phyloP scores from a whole-genome alignment of 2,113 vertebrate species.

The Polypterus bichir region DNA sequence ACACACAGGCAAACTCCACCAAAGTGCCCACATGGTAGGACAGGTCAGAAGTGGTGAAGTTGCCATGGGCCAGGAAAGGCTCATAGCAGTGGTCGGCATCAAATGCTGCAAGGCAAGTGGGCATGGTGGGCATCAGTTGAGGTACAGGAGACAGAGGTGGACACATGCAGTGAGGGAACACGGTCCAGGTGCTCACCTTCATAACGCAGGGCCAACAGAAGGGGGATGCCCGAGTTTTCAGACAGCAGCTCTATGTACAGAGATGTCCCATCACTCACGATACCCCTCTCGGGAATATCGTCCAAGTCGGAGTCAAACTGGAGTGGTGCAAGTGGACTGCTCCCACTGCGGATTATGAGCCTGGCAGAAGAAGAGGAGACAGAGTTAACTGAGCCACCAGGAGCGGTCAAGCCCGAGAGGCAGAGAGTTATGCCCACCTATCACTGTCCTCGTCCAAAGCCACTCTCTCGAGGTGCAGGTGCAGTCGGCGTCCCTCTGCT shows the following conservation, averaged over 20 bases:
- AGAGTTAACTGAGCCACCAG: neutral
- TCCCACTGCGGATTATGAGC: constrained; percentile 72
- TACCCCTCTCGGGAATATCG: constrained; percentile 75
- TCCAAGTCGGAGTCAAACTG: constrained; percentile 82
- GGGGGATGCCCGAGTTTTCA: constrained; percentile 69
- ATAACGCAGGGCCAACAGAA: constrained; percentile 72
- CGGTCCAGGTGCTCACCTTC: constrained; percentile 53
- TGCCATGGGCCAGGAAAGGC: constrained; percentile 77
- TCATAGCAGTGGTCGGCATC: constrained; percentile 81
- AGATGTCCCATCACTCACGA: constrained; percentile 67
- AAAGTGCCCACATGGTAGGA: constrained; percentile 65
- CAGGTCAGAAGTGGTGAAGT: constrained; percentile 76
- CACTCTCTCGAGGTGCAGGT: constrained; percentile 81
- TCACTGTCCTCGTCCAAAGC: constrained; percentile 80
- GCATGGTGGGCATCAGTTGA: too few relatives aligned
- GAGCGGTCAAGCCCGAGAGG: neutral
- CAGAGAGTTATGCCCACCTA: constrained; percentile 41
- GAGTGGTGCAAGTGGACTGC: constrained; percentile 54
- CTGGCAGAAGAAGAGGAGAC: constrained; percentile 30
- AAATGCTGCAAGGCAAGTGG: constrained; percentile 47
- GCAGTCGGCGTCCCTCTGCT: constrained; percentile 69
- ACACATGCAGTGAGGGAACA: neutral
- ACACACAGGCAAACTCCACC: constrained; percentile 69
- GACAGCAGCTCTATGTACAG: constrained; percentile 75
- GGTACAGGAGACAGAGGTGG: too few relatives aligned